These are phyloP conservation scores for Brachirus orientalis DNA, from an alignment of 2,113 vertebrate genomes.

Conservation along the genomic window DNA sequence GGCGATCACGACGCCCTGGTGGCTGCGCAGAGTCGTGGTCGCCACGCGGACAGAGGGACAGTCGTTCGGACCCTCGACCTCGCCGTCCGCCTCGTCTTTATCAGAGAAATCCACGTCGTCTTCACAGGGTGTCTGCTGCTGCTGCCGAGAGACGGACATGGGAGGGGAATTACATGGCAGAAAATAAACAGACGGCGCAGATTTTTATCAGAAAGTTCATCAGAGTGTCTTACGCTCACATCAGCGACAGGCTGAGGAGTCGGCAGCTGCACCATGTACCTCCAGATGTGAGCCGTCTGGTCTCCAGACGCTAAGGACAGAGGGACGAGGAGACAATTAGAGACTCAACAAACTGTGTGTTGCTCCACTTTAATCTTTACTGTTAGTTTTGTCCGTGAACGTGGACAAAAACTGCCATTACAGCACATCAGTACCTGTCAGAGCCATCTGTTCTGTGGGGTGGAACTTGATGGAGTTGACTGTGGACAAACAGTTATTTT, in stretches of 20 bases:
- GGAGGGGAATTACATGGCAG: fast-evolving
- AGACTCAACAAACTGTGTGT: too few species aligned
- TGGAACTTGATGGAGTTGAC: conserved; percentile 99
- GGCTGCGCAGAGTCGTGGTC: conserved; percentile 91
- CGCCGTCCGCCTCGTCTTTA: conserved; percentile 91
- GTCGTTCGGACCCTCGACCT: conserved; percentile 88
- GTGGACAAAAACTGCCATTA: too few species aligned
- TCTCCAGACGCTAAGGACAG: conserved; percentile 90
- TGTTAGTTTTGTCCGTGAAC: too few species aligned
- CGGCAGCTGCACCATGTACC: conserved; percentile 94
- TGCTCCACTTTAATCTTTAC: too few species aligned
- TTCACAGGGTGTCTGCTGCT: conserved; percentile 86
- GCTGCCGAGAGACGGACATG: conserved; percentile 16
- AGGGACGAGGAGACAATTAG: not conserved
- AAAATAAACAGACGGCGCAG: too few species aligned
- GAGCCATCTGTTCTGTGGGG: conserved; percentile 94
- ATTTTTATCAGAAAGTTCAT: not conserved
- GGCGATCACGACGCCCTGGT: conserved; percentile 96
- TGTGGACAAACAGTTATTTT: conserved; percentile 62
- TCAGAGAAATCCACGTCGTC: conserved; percentile 93
- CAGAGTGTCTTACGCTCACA: conserved; percentile 85
- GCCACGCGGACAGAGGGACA: conserved; percentile 89
- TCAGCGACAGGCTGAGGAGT: conserved; percentile 90
- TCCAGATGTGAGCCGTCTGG: conserved; percentile 98
- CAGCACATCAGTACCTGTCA: conserved; percentile 85